Evolutionary conservation across 2,797 vertebrate genomes (phyloP), one percentile per base, ranked within the genome.

Genomic region (Gymnothorax reevesii): DNA sequence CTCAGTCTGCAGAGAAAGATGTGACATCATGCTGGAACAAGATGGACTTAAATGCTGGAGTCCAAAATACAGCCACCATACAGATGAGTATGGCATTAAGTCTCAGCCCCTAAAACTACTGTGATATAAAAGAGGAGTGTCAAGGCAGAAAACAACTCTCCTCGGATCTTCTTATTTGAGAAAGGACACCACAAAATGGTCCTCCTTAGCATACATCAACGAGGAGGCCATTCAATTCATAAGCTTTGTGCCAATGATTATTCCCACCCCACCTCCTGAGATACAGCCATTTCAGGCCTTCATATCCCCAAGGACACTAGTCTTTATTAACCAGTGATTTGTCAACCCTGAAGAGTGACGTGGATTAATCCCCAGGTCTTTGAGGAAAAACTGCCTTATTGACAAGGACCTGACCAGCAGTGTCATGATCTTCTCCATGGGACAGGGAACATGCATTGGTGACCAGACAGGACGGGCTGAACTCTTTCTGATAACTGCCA

Each of bases 311-410:
- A 95, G 89, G 95, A 96, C 94, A 97, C 92, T 0, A 87, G 90
- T 97, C 87, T 97, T 97, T 89, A 90, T 97, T 91, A 97, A 97
- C 92, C 96, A 97, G 91, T 97, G 96, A 96, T 97, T 96, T 0
- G 92, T 96, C 90, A 97, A 97, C 90, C 95, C 96, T 0, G 96
- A 97, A 88, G 22, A 88, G 22, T 7, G 82, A 95, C 92, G 83
- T 97, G 96, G 96, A 94, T 93, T 0, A 93, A 97, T 33, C 96
- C 96, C 0, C 92, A 96, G 0, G 5, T 93, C 59, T 97, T 97
- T 52, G 93, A 96, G 1, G 1, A 87, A 91, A 52, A 90, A 91
- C 0, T 92, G 89, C 20, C 87, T 82, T 85, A 88, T 97, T 0
- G 91, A 97, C 91, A 95, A 91, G 3, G 95, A 96, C n/a, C 85